Evolutionary conservation across 37 sponge, comb jelly and placozoan genomes (phyloP).

Genomic region (Spongia lamella): DNA sequence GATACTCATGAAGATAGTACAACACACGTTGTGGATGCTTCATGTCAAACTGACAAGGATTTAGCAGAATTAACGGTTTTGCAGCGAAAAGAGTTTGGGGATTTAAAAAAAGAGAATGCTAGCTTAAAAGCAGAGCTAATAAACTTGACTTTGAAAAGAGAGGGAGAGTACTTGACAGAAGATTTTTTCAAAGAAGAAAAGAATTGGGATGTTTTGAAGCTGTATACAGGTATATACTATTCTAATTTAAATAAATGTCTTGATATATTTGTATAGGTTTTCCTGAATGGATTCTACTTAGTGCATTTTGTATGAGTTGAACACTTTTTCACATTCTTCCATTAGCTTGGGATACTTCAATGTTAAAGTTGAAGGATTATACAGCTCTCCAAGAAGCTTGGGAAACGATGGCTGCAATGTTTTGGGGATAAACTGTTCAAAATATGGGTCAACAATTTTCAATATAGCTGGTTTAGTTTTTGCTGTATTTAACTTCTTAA

Average conservation of each 20-base stretch:
- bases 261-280: no score
- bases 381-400: slow-evolving; percentile 16
- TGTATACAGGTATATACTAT: no score
- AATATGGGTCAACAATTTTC: slow-evolving; percentile 17
- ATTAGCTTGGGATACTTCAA: not conserved
- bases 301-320: slow-evolving; percentile 6
- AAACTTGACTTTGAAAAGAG: not conserved
- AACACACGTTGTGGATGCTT: not conserved
- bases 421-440: slow-evolving; percentile 15
- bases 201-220: no score
- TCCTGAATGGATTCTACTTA: no score
- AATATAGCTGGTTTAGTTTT: slow-evolving; percentile 16
- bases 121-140: not conserved
- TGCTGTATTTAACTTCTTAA: slow-evolving; percentile 8
- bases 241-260: no score
- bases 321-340: slow-evolving; percentile 11
- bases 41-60: not conserved
- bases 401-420: not conserved
- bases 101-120: not conserved
- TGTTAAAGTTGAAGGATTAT: slow-evolving; percentile 11
- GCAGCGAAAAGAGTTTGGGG: not conserved
- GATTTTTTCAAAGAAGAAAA: no score
- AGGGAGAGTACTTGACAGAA: no score
- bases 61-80: not conserved
- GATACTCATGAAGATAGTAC: no score